Percentiles rank a stretch among this genome's conserved stretches.
These are phyloP conservation scores for Bettongia penicillata DNA, from an alignment of 2,113 vertebrate species.

Conservation along the genomic window DNA sequence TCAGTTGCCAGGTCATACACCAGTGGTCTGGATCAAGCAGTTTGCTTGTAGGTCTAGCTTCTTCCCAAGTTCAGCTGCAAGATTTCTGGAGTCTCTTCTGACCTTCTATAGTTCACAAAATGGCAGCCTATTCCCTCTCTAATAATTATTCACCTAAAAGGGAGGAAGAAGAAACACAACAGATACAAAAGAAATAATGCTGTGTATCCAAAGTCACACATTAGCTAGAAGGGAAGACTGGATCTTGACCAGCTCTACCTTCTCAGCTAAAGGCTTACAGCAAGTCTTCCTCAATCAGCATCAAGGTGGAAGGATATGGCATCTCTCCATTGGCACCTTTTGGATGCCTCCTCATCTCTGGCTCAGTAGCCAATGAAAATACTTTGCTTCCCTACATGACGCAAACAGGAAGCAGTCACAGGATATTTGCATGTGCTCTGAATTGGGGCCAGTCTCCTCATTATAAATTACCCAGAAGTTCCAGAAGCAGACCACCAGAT, in stretches of 20 bases:
- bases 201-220: background rate
- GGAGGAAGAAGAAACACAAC: background rate
- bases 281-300: background rate
- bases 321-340: too few species aligned
- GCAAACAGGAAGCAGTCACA: background rate
- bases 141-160: background rate
- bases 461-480: background rate
- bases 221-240: background rate
- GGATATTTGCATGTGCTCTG: background rate
- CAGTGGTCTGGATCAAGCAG: background rate
- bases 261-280: background rate
- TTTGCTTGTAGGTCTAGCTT: background rate
- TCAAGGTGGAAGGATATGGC: background rate
- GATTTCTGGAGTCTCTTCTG: background rate
- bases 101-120: background rate
- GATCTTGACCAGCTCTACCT: background rate
- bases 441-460: background rate
- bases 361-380: too few species aligned
- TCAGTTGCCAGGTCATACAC: too few species aligned
- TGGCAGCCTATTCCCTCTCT: background rate
- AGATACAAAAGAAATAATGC: background rate
- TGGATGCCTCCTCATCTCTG: background rate
- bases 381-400: background rate
- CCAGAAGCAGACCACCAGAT: background rate
- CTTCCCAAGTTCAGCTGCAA: background rate